These are phyloP conservation scores for Guaruba guarouba DNA, from an alignment of 2,113 vertebrate genomes.

Conservation along the genomic window DNA sequence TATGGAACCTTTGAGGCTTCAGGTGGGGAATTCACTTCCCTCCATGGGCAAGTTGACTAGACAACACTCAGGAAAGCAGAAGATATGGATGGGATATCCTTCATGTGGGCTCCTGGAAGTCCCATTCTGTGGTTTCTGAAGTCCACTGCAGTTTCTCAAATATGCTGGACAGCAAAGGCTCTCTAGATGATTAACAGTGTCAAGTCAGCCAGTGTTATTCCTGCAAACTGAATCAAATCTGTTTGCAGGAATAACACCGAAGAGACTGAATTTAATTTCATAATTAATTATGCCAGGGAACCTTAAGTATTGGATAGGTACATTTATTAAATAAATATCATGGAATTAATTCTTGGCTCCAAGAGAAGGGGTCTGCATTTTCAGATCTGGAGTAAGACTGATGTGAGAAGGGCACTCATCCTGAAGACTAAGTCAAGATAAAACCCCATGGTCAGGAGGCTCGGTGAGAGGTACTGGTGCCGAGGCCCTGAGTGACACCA, in stretches of 20 bases:
- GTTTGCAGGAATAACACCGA: background rate
- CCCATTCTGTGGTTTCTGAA: background rate
- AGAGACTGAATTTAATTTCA: background rate
- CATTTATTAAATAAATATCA: background rate
- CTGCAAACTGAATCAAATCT: background rate
- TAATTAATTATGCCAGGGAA: background rate
- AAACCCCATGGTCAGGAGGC: background rate
- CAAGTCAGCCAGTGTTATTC: background rate
- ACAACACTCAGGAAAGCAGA: background rate
- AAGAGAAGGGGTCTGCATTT: background rate
- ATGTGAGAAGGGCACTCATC: background rate
- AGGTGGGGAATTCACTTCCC: background rate
- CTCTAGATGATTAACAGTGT: background rate
- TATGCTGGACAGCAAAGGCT: background rate
- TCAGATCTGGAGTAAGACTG: background rate
- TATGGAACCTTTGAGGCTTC: background rate
- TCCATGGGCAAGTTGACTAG: background rate
- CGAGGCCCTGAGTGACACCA: background rate
- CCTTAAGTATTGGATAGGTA: background rate
- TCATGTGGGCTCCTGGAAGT: background rate
- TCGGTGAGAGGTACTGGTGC: rapidly evolving
- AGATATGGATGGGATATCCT: background rate
- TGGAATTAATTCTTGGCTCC: background rate
- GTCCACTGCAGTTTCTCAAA: background rate
- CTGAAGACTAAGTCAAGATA: background rate